Evolutionary conservation across 2,888 invertebrate species (phyloP).

Genomic region (Chorisops tibialis): DNA sequence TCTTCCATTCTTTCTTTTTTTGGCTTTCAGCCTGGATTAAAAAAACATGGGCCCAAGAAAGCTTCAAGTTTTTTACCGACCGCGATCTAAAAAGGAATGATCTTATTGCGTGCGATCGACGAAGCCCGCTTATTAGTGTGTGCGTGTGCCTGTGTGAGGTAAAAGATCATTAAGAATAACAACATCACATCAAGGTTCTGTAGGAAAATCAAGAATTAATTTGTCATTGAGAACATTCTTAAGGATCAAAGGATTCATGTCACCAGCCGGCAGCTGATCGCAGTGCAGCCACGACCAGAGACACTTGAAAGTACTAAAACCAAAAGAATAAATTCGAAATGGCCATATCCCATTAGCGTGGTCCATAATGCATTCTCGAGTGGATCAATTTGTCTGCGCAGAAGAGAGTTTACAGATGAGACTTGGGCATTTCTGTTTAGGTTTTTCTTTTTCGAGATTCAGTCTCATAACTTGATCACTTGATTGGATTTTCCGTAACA

Average conservation of each 20-base stretch:
- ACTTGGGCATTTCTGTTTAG: no score
- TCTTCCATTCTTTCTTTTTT: neutral
- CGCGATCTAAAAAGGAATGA: conserved; percentile 14
- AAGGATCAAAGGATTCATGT: conserved; percentile 40
- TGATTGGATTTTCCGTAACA: no score
- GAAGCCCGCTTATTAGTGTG: neutral
- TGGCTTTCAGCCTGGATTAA: conserved; percentile 17
- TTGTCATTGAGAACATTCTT: conserved; percentile 48
- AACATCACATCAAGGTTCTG: conserved; percentile 11
- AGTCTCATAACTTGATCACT: no score
- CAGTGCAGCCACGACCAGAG: conserved; percentile 3
- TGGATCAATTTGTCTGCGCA: conserved; percentile 45
- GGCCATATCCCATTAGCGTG: conserved; percentile 34
- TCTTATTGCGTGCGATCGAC: neutral
- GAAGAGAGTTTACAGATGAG: conserved; percentile 9
- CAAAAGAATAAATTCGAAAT: conserved; percentile 27
- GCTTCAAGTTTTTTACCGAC: conserved; percentile 22
- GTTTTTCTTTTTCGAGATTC: no score
- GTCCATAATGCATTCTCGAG: conserved; percentile 45
- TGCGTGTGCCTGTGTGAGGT: neutral
- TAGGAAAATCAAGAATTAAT: conserved; percentile 39
- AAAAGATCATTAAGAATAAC: conserved; percentile 28
- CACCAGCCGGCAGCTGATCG: conserved; percentile 28
- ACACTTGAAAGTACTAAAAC: conserved; percentile 10
- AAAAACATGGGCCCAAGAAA: conserved; percentile 25